Evolutionary conservation across 2,113 vertebrate species (phyloP), one percentile per base, ranked within the genome.

Genomic region (Chascanopsetta lugubris): DNA sequence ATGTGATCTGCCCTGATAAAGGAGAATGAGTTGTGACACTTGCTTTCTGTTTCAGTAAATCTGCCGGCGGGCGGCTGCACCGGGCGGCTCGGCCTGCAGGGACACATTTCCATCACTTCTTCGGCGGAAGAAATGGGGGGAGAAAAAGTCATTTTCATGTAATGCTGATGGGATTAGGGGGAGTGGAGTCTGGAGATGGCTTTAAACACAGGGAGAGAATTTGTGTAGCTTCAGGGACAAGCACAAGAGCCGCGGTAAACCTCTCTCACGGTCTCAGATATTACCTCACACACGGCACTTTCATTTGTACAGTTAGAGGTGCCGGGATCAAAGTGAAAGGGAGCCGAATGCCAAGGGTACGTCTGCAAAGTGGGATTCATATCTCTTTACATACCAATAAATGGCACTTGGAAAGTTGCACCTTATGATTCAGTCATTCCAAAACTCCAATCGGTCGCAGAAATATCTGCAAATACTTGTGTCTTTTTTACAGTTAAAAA

Each of bases 11-110:
- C 34, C 34, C 34, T 17, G 21, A 7, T 58, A 63, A 75, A 65
- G 74, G 67, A 43, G 59, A 61, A 29, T 51, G 61, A 63, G 29
- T 69, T 63, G 54, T 75, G 82, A 77, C 63, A 77, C 43, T 74
- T 50, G 26, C 59, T 82, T 69, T 54, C 70, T 77, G 69, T 77
- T 84, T 63, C 51, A 68, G 43, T 73, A 70, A 70, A 82, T 77
- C 60, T 57, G 48, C 54, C 32, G 27, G 43, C 54, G 32, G 27
- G 43, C 17, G 58, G 56, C 34, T 72, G 42, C 55, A 32, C 55
- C 40, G 46, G 57, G 21, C 20, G 53, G 62, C 43, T 58, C 45
- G 59, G 36, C 53, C 26, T 22, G 29, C n/a, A n/a, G 72, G 21
- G 60, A 72, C 29, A 15, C 55, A 61, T 64, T 71, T 70, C 25